Evolutionary conservation across 1,140 invertebrate species (phyloP).

Genomic region (Bombus waltoni): DNA sequence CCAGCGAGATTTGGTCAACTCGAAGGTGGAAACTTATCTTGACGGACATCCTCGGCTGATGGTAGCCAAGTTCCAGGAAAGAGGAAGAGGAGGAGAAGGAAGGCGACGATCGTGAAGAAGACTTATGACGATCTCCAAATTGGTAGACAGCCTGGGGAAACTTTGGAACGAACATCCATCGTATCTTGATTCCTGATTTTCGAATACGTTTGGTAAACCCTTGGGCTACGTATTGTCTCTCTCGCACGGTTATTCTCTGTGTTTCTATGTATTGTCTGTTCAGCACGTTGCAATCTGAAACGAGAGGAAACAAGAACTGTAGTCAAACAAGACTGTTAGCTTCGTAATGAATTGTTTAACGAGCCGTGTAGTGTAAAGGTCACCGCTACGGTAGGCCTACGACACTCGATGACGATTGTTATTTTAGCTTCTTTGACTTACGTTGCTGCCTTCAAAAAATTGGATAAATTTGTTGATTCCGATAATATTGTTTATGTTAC

Average conservation of each 20-base stretch:
- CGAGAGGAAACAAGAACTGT: not conserved
- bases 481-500: not conserved
- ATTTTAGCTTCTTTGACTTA: not conserved
- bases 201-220: not conserved
- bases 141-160: not conserved
- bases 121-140: slow-evolving; percentile 15
- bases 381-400: not conserved
- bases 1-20: slow-evolving; percentile 57
- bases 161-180: slow-evolving; percentile 2
- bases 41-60: slow-evolving; percentile 31
- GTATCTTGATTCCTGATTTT: not conserved
- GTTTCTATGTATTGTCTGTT: not conserved
- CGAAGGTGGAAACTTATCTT: slow-evolving; percentile 42
- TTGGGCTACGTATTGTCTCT: not conserved
- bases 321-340: not conserved
- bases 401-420: not conserved
- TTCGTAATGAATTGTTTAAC: slow-evolving; percentile 15
- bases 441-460: not conserved
- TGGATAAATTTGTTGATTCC: not conserved
- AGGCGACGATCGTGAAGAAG: slow-evolving; percentile 55
- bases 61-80: slow-evolving; percentile 52
- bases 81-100: slow-evolving; percentile 44
- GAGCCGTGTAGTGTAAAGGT: not conserved
- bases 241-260: not conserved
- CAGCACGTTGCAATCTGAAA: slow-evolving; percentile 52